Evolutionary conservation across 2,797 vertebrate species (phyloP).

Genomic region (Esox masquinongy): DNA sequence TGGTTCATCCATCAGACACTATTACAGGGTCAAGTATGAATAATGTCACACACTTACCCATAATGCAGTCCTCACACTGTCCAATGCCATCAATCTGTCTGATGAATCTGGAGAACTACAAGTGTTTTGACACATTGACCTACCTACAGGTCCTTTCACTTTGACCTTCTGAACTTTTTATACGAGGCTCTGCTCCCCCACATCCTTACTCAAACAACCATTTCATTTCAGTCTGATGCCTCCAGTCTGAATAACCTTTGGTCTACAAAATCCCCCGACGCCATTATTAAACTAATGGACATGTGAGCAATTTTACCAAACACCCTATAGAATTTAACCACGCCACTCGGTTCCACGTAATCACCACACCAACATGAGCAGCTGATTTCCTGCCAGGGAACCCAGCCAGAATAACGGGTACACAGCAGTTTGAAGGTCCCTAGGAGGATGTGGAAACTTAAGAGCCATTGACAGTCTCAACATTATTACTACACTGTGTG

Average conservation of each 20-base stretch:
- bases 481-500: not conserved
- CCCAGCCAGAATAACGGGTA: conserved; percentile 3
- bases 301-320: conserved; percentile 1
- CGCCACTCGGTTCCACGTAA: conserved; percentile 2
- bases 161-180: conserved; percentile 30
- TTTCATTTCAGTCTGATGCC: conserved; percentile 5
- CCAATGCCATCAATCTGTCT: conserved; percentile 14
- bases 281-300: conserved; percentile 5
- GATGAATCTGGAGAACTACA: conserved; percentile 16
- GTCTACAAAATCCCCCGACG: not conserved
- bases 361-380: conserved; percentile 7
- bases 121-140: conserved; percentile 16
- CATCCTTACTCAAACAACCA: not conserved
- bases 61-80: conserved; percentile 16
- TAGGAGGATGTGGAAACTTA: not conserved
- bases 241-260: not conserved
- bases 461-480: conserved; percentile 1
- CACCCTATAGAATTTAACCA: conserved; percentile 10
- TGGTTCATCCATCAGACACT: not conserved
- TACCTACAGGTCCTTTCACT: conserved; percentile 12
- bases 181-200: conserved; percentile 3
- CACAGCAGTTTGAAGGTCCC: not conserved
- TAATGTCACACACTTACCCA: conserved; percentile 6
- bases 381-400: conserved; percentile 6
- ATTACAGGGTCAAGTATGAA: too few species aligned